Percentiles rank a stretch among this genome's conserved stretches.
phyloP scores from a whole-genome alignment of 2,888 invertebrate species.

The Phaedon cochleariae region DNA sequence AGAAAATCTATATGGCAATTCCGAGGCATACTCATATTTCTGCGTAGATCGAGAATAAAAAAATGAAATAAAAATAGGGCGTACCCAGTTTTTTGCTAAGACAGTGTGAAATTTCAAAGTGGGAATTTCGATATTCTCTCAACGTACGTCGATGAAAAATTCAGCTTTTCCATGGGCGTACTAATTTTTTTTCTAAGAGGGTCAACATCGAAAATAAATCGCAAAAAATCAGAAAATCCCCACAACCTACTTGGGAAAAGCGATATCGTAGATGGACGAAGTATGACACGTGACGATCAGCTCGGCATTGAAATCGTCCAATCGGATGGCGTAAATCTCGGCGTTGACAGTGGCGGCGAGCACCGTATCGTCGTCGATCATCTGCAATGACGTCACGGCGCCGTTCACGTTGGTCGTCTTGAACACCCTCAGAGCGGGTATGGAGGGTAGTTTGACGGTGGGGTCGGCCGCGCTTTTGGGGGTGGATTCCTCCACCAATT shows the following conservation, averaged over 20 bases:
- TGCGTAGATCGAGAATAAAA: too few species aligned
- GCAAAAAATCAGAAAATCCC: too few species aligned
- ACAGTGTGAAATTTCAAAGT: too few species aligned
- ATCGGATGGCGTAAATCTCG: conserved; percentile 82
- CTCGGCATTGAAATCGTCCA: conserved; percentile 72
- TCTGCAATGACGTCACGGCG: conserved; percentile 78
- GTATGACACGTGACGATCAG: conserved; percentile 85
- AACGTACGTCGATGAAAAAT: too few species aligned
- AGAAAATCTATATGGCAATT: too few species aligned
- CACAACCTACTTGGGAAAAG: conserved; percentile 80
- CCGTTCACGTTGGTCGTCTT: conserved; percentile 67
- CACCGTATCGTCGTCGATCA: conserved; percentile 69
- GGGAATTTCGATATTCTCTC: too few species aligned
- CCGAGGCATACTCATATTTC: too few species aligned
- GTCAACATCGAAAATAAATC: too few species aligned
- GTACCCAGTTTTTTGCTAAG: too few species aligned
- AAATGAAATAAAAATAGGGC: too few species aligned
- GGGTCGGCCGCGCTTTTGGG: conserved; percentile 27
- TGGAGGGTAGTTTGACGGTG: conserved; percentile 60
- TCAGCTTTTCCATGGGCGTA: too few species aligned
- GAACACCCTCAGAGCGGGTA: conserved; percentile 62
- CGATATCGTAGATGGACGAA: conserved; percentile 79
- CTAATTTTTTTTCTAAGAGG: too few species aligned
- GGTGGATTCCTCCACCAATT: conserved; percentile 67
- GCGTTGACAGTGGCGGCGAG: conserved; percentile 80